phyloP scores from a whole-genome alignment of 2,113 vertebrate species.

The Aramus guarauna region DNA sequence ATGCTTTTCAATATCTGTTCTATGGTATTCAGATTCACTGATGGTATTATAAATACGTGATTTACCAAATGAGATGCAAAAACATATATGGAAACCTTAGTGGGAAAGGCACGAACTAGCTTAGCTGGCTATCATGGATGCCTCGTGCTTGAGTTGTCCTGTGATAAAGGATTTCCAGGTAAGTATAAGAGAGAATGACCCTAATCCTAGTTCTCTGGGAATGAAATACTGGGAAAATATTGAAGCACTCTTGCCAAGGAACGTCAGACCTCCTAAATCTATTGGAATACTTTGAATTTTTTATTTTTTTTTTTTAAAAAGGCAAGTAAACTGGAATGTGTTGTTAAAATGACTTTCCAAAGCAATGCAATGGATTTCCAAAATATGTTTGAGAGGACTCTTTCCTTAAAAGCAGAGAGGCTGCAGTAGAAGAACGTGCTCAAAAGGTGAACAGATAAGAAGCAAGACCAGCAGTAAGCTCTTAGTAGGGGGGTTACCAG shows the following conservation, averaged over 20 bases:
- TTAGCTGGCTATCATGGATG: background rate
- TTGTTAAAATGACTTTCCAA: background rate
- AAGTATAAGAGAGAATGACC: background rate
- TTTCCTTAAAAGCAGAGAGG: background rate
- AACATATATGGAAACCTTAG: background rate
- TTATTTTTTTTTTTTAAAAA: too few relatives aligned
- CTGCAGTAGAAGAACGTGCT: background rate
- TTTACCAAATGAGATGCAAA: background rate
- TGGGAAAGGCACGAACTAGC: background rate
- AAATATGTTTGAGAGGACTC: background rate
- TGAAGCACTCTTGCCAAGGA: background rate
- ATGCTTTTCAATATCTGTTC: background rate
- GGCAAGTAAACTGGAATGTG: background rate
- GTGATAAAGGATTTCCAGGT: background rate
- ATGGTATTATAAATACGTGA: background rate
- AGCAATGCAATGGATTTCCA: background rate
- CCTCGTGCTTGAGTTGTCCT: background rate
- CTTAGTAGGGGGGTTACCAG: background rate
- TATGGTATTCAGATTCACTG: background rate
- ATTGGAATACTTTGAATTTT: background rate
- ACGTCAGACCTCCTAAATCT: rapidly evolving
- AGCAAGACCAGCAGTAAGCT: background rate
- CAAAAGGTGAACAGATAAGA: background rate
- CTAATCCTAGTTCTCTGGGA: background rate
- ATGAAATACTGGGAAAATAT: background rate